Percentiles rank a stretch among this genome's conserved stretches.
These are phyloP conservation scores for Euphysa ruthae DNA, from an alignment of 30 jellyfish, hydroid and myxozoan genomes.

Conservation along the genomic window DNA sequence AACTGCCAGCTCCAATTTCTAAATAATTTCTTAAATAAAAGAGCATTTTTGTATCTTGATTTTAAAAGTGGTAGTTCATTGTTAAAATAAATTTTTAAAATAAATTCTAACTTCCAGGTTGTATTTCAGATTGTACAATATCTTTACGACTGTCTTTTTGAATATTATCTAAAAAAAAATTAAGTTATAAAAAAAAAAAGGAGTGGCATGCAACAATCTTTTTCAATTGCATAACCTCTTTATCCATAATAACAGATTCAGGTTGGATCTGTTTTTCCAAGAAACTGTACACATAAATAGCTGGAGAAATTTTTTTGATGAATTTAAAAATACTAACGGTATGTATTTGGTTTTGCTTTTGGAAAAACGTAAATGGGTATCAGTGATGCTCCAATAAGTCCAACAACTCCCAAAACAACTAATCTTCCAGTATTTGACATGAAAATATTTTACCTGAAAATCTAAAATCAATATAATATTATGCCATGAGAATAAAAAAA, in stretches of 20 bases:
- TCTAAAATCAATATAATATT: too few relatives aligned
- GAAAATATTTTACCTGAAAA: too few relatives aligned
- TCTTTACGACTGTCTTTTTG: constrained; percentile 27
- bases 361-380: constrained; percentile 19
- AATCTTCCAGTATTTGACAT: constrained; percentile 1
- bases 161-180: constrained; percentile 3
- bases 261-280: neutral
- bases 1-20: too few relatives aligned
- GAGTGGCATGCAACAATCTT: too few relatives aligned
- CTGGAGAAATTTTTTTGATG: neutral
- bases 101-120: constrained; percentile 23
- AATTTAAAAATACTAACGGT: neutral
- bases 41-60: too few relatives aligned
- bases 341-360: constrained; percentile 8
- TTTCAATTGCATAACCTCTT: too few relatives aligned
- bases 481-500: too few relatives aligned
- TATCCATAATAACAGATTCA: too few relatives aligned
- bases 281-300: neutral
- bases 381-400: constrained; percentile 6
- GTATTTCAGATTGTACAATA: constrained; percentile 29
- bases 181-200: neutral
- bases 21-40: too few relatives aligned
- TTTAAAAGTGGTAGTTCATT: too few relatives aligned
- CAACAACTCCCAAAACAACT: constrained; percentile 10
- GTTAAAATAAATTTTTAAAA: neutral